A percentile compares a stretch with the other conserved stretches of the same genome.
phyloP scores from a whole-genome alignment of 2,888 invertebrate species.

The Microplitis manilae region DNA sequence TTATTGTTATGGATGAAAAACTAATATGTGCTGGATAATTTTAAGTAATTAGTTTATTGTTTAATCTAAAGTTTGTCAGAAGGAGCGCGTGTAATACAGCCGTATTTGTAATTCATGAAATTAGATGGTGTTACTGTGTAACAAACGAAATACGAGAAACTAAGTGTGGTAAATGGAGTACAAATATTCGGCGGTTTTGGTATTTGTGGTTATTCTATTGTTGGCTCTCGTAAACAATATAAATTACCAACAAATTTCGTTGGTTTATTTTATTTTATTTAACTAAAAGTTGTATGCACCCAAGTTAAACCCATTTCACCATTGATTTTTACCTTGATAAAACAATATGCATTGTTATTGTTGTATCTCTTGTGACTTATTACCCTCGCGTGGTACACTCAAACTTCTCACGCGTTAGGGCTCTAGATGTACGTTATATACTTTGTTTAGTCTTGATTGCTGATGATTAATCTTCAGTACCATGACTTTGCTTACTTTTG shows the following conservation, averaged over 20 bases:
- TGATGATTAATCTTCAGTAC: slow-evolving; percentile 44
- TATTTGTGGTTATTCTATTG: slow-evolving; percentile 26
- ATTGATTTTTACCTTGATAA: background rate
- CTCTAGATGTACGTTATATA: background rate
- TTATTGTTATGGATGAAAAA: too few relatives aligned
- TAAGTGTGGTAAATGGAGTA: background rate
- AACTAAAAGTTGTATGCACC: too few relatives aligned
- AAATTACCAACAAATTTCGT: slow-evolving; percentile 5
- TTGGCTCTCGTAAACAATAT: background rate
- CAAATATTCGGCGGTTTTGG: slow-evolving; percentile 36
- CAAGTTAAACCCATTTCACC: background rate
- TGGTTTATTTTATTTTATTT: background rate
- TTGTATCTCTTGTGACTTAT: slow-evolving; percentile 16
- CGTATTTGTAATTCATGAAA: background rate
- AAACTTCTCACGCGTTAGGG: slow-evolving; percentile 25
- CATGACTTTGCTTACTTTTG: slow-evolving; percentile 20
- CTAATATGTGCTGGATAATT: background rate
- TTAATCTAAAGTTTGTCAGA: background rate
- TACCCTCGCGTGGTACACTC: slow-evolving; percentile 20
- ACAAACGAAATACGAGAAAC: slow-evolving; percentile 11
- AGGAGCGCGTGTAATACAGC: background rate
- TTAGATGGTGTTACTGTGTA: slow-evolving; percentile 1
- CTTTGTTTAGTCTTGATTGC: slow-evolving; percentile 40
- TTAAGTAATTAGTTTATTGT: background rate
- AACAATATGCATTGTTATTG: slow-evolving; percentile 6